These are phyloP conservation scores for Sapajus apella DNA, from an alignment of 2,113 vertebrate genomes.

Conservation along the genomic window DNA sequence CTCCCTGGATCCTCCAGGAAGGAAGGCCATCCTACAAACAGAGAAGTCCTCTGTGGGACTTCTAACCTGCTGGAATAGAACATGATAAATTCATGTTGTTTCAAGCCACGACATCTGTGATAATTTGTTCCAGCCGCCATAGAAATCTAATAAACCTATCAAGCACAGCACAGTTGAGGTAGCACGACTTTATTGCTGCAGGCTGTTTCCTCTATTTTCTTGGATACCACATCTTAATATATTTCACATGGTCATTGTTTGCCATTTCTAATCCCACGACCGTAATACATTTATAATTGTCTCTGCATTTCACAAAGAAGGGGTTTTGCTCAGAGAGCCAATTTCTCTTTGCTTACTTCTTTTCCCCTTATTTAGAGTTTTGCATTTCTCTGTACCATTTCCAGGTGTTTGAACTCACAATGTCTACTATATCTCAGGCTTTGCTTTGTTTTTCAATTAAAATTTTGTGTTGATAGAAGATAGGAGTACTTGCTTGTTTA, in stretches of 20 bases:
- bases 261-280: neutral
- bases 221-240: neutral
- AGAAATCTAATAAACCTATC: neutral
- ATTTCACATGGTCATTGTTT: neutral
- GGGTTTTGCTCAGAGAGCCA: neutral
- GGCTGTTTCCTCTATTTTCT: neutral
- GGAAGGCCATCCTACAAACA: neutral
- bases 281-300: neutral
- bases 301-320: neutral
- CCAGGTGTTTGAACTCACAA: neutral
- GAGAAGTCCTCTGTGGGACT: neutral
- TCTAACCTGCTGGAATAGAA: neutral
- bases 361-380: neutral
- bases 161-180: neutral
- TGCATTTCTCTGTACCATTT: neutral
- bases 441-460: constrained; percentile 41
- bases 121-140: neutral
- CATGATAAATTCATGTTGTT: neutral
- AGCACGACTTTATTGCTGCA: neutral
- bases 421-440: neutral
- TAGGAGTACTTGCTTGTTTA: neutral
- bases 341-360: neutral
- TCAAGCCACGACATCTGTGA: no score
- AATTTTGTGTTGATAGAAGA: constrained; percentile 18
- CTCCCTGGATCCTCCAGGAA: neutral